These are phyloP conservation scores for Mesorhabditis spiculigera DNA, from an alignment of 2,888 invertebrate genomes.

Conservation along the genomic window DNA sequence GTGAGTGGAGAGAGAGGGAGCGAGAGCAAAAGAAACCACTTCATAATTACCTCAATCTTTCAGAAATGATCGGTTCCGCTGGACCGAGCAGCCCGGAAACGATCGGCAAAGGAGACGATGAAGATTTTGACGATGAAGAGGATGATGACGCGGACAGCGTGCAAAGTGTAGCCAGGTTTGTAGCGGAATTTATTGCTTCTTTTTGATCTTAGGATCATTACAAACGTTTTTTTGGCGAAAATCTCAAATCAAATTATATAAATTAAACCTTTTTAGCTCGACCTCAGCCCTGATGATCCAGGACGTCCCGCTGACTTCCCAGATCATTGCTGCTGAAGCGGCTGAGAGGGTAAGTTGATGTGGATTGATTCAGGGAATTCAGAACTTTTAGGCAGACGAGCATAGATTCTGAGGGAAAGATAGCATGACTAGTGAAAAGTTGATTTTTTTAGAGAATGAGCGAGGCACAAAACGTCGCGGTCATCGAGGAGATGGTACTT, in stretches of 20 bases:
- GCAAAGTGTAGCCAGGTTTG: neutral
- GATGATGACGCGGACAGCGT: neutral
- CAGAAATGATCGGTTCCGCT: no score
- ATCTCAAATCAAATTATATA: no score
- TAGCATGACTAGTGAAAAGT: no score
- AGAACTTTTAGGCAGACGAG: neutral
- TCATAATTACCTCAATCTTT: no score
- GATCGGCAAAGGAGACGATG: neutral
- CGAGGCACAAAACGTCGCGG: no score
- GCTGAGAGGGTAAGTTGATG: neutral
- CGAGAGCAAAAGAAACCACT: no score
- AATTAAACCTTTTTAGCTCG: no score
- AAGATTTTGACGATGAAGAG: neutral
- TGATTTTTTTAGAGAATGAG: no score
- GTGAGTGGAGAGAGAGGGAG: neutral
- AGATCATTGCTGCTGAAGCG: neutral
- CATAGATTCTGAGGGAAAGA: no score
- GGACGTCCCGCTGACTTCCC: neutral
- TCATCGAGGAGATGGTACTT: no score
- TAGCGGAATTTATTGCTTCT: neutral
- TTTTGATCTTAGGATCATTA: no score
- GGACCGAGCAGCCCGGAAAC: neutral
- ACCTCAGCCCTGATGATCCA: conserved; percentile 3
- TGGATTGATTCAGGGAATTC: neutral
- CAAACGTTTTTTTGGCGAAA: no score